phyloP scores from a whole-genome alignment of 2,797 vertebrate species.

The Anguilla obscura region DNA sequence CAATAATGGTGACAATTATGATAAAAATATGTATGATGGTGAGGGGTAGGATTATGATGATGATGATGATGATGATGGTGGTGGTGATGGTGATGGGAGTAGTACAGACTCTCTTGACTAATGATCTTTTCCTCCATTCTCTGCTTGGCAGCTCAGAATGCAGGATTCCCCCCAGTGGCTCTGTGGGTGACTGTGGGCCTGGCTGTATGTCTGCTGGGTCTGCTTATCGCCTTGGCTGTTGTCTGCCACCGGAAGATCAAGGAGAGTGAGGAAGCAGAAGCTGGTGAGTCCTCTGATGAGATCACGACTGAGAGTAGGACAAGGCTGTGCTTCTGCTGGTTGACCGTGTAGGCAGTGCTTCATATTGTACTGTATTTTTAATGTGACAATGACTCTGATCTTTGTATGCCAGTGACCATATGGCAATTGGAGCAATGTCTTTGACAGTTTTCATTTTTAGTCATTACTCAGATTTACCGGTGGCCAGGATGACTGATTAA shows the following conservation, averaged over 20 bases:
- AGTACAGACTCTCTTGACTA: neutral
- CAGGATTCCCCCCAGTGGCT: constrained; percentile 83
- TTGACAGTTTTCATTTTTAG: constrained; percentile 41
- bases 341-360: constrained; percentile 54
- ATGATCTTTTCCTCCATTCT: neutral
- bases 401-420: neutral
- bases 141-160: constrained; percentile 76
- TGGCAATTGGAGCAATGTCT: neutral
- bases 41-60: neutral
- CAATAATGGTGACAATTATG: neutral
- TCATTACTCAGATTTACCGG: constrained; percentile 52
- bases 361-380: neutral
- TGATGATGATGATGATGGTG: constrained; percentile 24
- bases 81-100: neutral
- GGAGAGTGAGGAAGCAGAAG: constrained; percentile 87
- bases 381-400: neutral
- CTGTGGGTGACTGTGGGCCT: constrained; percentile 91
- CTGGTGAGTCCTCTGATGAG: constrained; percentile 64
- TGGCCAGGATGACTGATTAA: constrained; percentile 21
- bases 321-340: constrained; percentile 32
- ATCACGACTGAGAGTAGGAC: neutral
- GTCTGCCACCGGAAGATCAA: constrained; percentile 91
- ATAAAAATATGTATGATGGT: neutral
- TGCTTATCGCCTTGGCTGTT: constrained; percentile 81
- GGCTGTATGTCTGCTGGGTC: constrained; percentile 80